Evolutionary conservation across 2,888 invertebrate species (phyloP).

Genomic region (Lingula anatina): DNA sequence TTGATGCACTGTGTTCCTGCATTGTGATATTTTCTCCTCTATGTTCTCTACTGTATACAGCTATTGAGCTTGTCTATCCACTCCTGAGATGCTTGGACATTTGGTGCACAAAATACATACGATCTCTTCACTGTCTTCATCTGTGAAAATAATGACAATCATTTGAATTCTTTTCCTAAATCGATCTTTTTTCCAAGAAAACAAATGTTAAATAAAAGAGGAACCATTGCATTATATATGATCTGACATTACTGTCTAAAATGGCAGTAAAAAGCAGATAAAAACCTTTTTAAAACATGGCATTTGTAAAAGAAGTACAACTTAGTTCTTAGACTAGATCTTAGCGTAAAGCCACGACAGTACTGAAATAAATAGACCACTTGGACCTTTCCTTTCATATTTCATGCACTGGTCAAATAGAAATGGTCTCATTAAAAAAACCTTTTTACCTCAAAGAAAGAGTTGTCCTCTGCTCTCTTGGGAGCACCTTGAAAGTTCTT

Average conservation of each 20-base stretch:
- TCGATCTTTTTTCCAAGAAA: too few relatives aligned
- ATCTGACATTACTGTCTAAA: too few relatives aligned
- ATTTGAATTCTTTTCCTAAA: too few relatives aligned
- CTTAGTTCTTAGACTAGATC: neutral
- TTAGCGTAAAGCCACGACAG: neutral
- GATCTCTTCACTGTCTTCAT: constrained; percentile 83
- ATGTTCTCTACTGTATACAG: constrained; percentile 40
- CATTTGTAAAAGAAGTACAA: neutral
- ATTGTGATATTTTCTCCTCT: too few relatives aligned
- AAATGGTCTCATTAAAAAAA: too few relatives aligned
- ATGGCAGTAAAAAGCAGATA: too few relatives aligned
- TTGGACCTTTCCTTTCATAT: too few relatives aligned
- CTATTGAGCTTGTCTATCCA: constrained; percentile 94
- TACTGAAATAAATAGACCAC: too few relatives aligned
- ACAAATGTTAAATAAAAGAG: neutral
- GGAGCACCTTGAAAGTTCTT: constrained; percentile 71
- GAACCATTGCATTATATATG: neutral
- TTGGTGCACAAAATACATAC: constrained; percentile 92
- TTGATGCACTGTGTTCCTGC: too few relatives aligned
- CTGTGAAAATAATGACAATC: constrained; percentile 58
- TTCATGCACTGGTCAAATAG: too few relatives aligned
- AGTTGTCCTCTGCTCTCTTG: constrained; percentile 90
- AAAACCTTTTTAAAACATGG: too few relatives aligned
- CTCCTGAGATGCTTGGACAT: constrained; percentile 83
- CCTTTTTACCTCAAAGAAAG: constrained; percentile 88